These are phyloP conservation scores for Phalacrocorax carbo DNA, from an alignment of 2,113 vertebrate genomes.

Conservation along the genomic window DNA sequence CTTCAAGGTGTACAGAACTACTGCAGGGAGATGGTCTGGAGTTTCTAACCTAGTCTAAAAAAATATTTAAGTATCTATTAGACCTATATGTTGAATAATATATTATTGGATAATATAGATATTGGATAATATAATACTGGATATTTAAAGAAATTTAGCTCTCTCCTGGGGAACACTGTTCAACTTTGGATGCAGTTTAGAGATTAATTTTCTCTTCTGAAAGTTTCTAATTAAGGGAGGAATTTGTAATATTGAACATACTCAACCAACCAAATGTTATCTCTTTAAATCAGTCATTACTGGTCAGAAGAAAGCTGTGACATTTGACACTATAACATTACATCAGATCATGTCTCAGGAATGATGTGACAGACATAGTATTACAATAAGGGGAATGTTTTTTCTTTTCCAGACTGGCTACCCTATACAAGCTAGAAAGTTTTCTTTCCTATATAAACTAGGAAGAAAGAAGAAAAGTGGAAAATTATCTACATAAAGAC, in stretches of 20 bases:
- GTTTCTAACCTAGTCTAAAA: not conserved
- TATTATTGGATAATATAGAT: not conserved
- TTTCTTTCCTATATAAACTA: not conserved
- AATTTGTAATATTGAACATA: not conserved
- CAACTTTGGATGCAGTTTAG: not conserved
- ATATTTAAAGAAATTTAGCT: not conserved
- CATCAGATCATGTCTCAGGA: not conserved
- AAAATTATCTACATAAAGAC: not conserved
- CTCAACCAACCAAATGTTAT: not conserved
- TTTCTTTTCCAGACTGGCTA: not conserved
- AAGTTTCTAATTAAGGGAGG: not conserved
- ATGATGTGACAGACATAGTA: not conserved
- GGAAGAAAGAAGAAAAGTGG: not conserved
- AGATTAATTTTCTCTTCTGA: not conserved
- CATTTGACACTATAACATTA: not conserved
- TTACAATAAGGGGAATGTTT: not conserved
- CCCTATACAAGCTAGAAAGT: not conserved
- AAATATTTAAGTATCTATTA: not conserved
- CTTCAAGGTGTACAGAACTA: not conserved
- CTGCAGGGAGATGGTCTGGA: not conserved
- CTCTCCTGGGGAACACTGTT: not conserved
- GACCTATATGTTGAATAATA: not conserved
- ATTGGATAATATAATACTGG: not conserved
- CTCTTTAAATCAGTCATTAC: not conserved
- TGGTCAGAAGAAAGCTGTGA: not conserved